Evolutionary conservation across 2,888 invertebrate species (phyloP).

Genomic region (Chrysolina oricalcia): DNA sequence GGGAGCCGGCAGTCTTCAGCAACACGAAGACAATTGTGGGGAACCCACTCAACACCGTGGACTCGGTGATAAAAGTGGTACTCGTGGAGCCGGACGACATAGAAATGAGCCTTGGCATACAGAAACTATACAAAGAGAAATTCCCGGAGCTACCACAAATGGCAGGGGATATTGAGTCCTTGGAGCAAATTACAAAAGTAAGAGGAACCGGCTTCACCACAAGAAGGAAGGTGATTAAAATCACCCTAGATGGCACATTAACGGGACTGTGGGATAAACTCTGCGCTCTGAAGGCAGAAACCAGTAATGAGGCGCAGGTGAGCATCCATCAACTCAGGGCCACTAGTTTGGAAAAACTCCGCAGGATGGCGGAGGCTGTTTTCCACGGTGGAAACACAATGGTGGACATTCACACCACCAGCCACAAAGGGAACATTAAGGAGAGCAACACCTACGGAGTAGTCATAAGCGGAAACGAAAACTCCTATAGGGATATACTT

Average conservation of each 20-base stretch:
- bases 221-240: background rate
- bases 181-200: background rate
- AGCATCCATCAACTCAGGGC: background rate
- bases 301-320: background rate
- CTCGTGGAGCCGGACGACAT: conserved; percentile 9
- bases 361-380: background rate
- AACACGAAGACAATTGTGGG: background rate
- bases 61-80: conserved; percentile 4
- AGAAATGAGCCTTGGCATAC: background rate
- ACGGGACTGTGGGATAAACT: conserved; percentile 14
- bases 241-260: conserved; percentile 3
- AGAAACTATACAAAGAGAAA: background rate
- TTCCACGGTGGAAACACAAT: too few species aligned
- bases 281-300: conserved; percentile 16
- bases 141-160: background rate
- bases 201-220: background rate
- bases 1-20: background rate
- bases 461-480: background rate
- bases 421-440: too few species aligned
- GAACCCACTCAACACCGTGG: background rate
- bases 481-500: conserved; percentile 10
- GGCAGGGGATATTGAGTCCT: background rate
- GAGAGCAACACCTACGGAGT: background rate
- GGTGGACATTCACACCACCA: too few species aligned
- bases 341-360: background rate